Base-by-base conservation (phyloP, 2,797 vertebrate genomes). In the Anguilla pacifica region DNA sequence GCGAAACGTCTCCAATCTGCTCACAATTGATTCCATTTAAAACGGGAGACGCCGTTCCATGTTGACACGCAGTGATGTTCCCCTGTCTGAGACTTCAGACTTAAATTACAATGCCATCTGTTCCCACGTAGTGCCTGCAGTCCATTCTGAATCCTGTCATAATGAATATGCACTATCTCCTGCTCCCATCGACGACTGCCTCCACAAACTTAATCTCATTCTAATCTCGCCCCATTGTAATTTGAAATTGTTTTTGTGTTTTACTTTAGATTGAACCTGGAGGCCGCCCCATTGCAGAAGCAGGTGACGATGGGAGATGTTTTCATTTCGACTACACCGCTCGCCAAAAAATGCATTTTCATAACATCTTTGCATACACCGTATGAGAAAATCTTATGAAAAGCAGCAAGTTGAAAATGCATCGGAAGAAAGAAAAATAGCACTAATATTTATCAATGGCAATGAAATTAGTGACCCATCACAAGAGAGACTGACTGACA, bases 11-110 rank as follows among this genome's bases (percentile, higher is more conserved):
- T 93, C 94, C 91, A 93, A 95, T 94, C 96, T 92, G 91, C 95
- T 94, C 92, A 91, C 96, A 95, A 97, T 95, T 96, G 96, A 96
- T 96, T 97, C 95, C 94, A 95, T 96, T 95, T 94, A 95, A 94
- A 95, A 95, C 91, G 93, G 92, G 93, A 94, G 94, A 94, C 95
- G 85, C 67, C 64, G 79, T 57, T 93, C 90, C 95, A 93, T 92
- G 90, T 93, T 93, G 92, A 95, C 93, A 92, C 39, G 43, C 88
- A 87, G 95, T 94, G 95, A 91, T 89, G 91, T 94, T 90, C 94
- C 90, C 91, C 94, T 91, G 94, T 91, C 89, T 90, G 87, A 94
- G 91, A 92, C 92, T 87, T 91, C 96, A 95, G 94, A 93, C 90
- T 93, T 92, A 93, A 95, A 94, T 95, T 84, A 95, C 92, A 89